phyloP scores from a whole-genome alignment of 2,113 vertebrate genomes.

The Ursus arctos region DNA sequence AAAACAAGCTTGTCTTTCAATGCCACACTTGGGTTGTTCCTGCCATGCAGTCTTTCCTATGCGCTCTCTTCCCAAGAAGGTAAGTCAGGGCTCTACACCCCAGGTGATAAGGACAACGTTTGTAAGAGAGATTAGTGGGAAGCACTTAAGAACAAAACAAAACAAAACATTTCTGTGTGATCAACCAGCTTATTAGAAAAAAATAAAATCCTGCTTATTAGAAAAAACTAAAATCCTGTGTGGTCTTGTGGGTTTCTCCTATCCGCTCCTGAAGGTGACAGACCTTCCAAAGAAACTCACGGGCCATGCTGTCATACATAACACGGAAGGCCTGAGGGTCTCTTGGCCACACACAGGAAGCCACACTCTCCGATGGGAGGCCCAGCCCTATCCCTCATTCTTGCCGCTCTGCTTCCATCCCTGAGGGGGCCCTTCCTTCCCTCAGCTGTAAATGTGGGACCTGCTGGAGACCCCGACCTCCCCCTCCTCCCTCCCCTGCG shows the following conservation, averaged over 20 bases:
- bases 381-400: neutral
- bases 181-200: neutral
- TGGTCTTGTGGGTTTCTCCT: neutral
- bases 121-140: neutral
- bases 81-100: fast-evolving
- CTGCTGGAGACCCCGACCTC: fast-evolving
- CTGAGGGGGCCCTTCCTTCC: fast-evolving
- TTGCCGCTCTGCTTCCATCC: neutral
- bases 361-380: fast-evolving
- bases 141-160: neutral
- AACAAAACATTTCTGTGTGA: neutral
- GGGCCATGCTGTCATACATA: fast-evolving
- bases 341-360: neutral
- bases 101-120: too few relatives aligned
- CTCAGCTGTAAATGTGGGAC: neutral
- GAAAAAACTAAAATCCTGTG: neutral
- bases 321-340: neutral
- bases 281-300: neutral
- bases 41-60: fast-evolving
- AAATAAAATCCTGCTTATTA: neutral
- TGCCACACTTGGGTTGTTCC: fast-evolving
- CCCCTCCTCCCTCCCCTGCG: fast-evolving
- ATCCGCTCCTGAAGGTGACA: neutral
- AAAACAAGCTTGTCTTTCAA: neutral
- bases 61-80: neutral